A percentile compares a stretch with the other conserved stretches of the same genome.
These are phyloP conservation scores for Ciconia nigra DNA, from an alignment of 2,797 vertebrate genomes.

Conservation along the genomic window DNA sequence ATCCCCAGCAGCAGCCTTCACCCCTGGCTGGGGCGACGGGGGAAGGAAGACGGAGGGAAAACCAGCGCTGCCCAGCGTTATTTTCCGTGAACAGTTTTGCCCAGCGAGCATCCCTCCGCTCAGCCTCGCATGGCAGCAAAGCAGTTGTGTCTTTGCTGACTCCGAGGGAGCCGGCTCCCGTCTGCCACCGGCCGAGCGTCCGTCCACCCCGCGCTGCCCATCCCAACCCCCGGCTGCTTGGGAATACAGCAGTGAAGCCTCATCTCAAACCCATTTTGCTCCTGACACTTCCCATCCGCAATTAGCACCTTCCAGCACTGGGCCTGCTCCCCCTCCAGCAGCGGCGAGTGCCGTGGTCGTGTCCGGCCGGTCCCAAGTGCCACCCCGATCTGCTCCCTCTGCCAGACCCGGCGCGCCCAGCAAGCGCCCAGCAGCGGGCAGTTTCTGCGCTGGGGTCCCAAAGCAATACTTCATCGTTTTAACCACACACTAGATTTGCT, in stretches of 20 bases:
- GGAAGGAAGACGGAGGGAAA: background rate
- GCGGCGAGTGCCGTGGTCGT: accelerated
- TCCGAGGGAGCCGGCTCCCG: background rate
- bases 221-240: accelerated
- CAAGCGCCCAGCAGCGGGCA: background rate
- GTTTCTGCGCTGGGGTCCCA: background rate
- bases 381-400: background rate
- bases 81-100: accelerated
- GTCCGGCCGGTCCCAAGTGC: background rate
- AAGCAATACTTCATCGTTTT: background rate
- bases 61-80: accelerated
- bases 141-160: background rate
- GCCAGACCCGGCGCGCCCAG: background rate
- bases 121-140: accelerated
- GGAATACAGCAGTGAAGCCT: background rate
- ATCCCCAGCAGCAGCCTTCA: background rate
- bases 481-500: background rate
- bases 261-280: background rate
- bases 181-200: background rate
- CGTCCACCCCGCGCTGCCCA: background rate
- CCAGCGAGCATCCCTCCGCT: background rate
- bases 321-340: no score
- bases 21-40: background rate
- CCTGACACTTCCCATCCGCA: background rate
- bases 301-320: accelerated